Evolutionary conservation across 64 coral and sea anemone species (phyloP).

Genomic region (Porites australiensis): DNA sequence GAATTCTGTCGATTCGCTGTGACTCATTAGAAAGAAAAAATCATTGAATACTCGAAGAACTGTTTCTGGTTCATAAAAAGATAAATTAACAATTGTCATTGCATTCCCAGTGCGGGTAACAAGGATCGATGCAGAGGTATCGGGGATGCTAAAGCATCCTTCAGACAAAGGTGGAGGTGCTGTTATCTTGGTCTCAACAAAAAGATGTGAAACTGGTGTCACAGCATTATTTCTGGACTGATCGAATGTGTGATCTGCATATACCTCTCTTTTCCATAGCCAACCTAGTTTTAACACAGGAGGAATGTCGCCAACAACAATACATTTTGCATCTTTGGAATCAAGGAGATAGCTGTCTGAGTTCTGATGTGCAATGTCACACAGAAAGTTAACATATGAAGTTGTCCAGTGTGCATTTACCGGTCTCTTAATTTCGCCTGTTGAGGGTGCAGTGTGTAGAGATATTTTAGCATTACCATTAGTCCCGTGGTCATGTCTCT

Average conservation of each 20-base stretch:
- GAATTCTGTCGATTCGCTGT: neutral
- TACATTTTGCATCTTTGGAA: slow-evolving; percentile 35
- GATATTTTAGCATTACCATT: slow-evolving; percentile 45
- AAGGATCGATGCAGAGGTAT: slow-evolving; percentile 42
- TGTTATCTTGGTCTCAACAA: slow-evolving; percentile 11
- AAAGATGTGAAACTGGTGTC: slow-evolving; percentile 28
- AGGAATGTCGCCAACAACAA: slow-evolving; percentile 30
- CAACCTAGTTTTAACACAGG: slow-evolving; percentile 29
- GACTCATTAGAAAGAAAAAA: neutral
- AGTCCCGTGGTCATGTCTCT: slow-evolving; percentile 17
- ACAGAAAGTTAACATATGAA: slow-evolving; percentile 52
- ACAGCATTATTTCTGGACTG: slow-evolving; percentile 49
- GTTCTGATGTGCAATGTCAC: slow-evolving; percentile 36
- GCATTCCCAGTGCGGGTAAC: slow-evolving; percentile 35
- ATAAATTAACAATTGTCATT: slow-evolving; percentile 20
- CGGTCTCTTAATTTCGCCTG: slow-evolving; percentile 25
- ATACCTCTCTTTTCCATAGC: slow-evolving; percentile 29
- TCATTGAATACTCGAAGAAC: slow-evolving; percentile 13
- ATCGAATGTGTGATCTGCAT: slow-evolving; percentile 51
- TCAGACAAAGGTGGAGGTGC: slow-evolving; percentile 28
- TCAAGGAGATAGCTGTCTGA: slow-evolving; percentile 10
- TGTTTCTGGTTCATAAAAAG: neutral
- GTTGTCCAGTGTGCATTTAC: slow-evolving; percentile 41
- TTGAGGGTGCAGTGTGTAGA: slow-evolving; percentile 14
- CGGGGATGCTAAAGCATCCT: neutral